phyloP scores from a whole-genome alignment of 2,113 vertebrate species.

The Rhinoderma darwinii region DNA sequence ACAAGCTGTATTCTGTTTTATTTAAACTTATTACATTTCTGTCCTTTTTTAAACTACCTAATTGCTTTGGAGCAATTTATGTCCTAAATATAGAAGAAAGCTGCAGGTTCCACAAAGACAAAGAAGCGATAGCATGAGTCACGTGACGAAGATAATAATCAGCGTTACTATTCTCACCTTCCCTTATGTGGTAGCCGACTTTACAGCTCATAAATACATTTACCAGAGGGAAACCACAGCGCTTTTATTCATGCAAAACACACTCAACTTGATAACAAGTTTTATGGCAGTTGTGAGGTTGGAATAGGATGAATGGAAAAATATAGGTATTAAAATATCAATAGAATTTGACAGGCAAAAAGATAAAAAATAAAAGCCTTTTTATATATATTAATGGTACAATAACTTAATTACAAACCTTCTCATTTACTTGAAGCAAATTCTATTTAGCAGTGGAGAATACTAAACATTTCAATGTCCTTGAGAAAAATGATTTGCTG shows the following conservation, averaged over 20 bases:
- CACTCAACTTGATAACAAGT: conserved; percentile 42
- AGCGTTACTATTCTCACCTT: conserved; percentile 49
- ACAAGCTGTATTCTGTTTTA: too few species aligned
- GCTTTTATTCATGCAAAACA: conserved; percentile 34
- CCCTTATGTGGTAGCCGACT: conserved; percentile 26
- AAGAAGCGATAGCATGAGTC: conserved; percentile 25
- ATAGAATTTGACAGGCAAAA: background rate
- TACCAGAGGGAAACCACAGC: background rate
- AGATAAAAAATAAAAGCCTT: conserved; percentile 5
- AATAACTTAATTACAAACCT: background rate
- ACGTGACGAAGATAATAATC: conserved; percentile 41
- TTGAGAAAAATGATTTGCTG: too few species aligned
- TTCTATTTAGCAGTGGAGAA: too few species aligned
- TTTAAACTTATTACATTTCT: background rate
- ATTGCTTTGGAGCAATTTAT: background rate
- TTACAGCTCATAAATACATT: conserved; percentile 24
- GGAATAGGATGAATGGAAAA: conserved; percentile 48
- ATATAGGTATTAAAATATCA: conserved; percentile 52
- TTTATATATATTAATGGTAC: conserved; percentile 25
- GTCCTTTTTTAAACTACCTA: background rate
- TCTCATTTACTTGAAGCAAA: background rate
- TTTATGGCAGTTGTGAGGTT: background rate
- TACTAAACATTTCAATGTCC: too few species aligned
- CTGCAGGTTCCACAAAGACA: conserved; percentile 23
- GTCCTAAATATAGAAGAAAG: conserved; percentile 18